Conservation (phyloP, 2,888 invertebrate genomes). For the Helobdella robusta region DNA sequence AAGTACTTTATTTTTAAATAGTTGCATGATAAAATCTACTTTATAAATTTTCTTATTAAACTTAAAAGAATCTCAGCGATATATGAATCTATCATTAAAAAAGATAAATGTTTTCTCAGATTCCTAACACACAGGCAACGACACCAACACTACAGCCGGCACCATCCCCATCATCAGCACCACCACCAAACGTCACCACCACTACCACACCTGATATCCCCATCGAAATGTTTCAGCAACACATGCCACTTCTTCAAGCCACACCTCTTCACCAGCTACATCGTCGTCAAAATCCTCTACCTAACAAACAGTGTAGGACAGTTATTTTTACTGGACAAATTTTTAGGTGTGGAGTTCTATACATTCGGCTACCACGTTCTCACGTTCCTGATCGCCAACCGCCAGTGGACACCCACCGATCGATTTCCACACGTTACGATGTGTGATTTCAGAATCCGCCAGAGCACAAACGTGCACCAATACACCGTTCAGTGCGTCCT, state of each 20-base stretch:
- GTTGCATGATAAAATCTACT: not conserved
- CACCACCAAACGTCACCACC: no score
- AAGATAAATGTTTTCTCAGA: no score
- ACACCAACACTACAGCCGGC: no score
- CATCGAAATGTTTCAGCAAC: no score
- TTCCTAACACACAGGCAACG: no score
- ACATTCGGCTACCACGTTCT: slow-evolving; percentile 51
- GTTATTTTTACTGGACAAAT: slow-evolving; percentile 51
- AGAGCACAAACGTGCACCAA: slow-evolving; percentile 47
- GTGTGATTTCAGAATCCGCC: slow-evolving; percentile 50
- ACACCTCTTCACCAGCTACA: slow-evolving; percentile 50
- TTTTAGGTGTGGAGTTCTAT: slow-evolving; percentile 49
- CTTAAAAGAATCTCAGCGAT: no score
- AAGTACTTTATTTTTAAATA: not conserved
- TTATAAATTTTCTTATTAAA: not conserved
- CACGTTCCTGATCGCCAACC: slow-evolving; percentile 48
- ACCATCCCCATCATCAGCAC: no score
- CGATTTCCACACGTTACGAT: slow-evolving; percentile 48
- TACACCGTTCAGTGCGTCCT: slow-evolving; percentile 50
- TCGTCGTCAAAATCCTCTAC: slow-evolving; percentile 48
- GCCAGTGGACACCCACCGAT: slow-evolving; percentile 41
- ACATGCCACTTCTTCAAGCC: no score
- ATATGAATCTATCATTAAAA: no score
- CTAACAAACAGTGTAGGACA: slow-evolving; percentile 51
- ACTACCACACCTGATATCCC: no score